Base-by-base conservation (phyloP, 1,140 invertebrate species). In the Drosophila murphyi region DNA sequence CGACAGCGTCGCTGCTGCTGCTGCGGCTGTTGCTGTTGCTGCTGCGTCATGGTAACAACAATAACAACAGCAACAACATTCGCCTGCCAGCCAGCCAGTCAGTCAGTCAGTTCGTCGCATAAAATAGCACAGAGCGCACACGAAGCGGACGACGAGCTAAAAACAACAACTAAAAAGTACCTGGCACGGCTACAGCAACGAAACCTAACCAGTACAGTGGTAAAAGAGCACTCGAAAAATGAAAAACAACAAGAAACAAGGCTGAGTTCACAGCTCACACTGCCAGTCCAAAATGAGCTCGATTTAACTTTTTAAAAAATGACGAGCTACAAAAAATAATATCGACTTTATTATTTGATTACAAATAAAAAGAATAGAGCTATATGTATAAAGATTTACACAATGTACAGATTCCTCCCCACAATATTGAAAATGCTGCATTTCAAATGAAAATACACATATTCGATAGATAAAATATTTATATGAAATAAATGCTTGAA, bases 41-140 rank as follows among this genome's bases (percentile, higher is more conserved):
- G 67, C 77, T 79, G 68, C 69, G 79, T 77, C 77, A 80, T 76
- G 76, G 62, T 48, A 67, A 61, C 71, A 48, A 43, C 10, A 70
- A 64, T 47, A 76, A 65, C 43, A 64, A 69, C 50, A 80, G 48
- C 77, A 82, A 77, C 75, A 70, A 55, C 65, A 85, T 76, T 83
- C 76, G 78, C 77, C 67, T 62, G 59, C n/a, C 57, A 45, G 39
- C 29, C 63, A 64, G 62, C 29, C 48, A 62, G 73, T 69, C 74
- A 70, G 73, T 62, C 63, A 68, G 69, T 77, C 72, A 79, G 76
- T 82, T 64, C 64, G 85, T 77, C 80, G 81, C 80, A 87, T 83
- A 87, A 87, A 87, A 87, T 87, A 88, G 83, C 83, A 89, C 83
- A 87, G 83, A 83, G 83, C 80, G 79, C 77, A 82, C 79, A 82